Evolutionary conservation across 37 sponge, comb jelly and placozoan species (phyloP), one percentile per base, ranked within the genome.

Genomic region (Cliona cf. orientalis): DNA sequence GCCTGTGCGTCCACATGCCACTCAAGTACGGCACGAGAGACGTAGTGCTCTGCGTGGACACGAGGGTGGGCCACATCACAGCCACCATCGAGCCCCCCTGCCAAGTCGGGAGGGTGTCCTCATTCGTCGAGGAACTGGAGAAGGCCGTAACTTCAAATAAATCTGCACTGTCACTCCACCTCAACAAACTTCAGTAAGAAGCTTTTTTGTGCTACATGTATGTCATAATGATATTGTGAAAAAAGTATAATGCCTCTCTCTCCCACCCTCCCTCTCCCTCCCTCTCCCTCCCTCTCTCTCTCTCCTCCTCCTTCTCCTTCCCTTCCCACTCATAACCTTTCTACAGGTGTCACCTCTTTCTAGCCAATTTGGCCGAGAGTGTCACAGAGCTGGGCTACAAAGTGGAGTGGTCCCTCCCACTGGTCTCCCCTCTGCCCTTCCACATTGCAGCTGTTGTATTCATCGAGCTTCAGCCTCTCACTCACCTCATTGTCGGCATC

Each of bases 181-280:
- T 91, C 41, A n/a, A 21, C 56, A 74, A 33, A 39, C 71, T 87
- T 0, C 81, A 81, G 88, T 87, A n/a, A 87, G 88, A 22, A 59
- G 36, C 2, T 5, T 5, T 53, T 12, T 53, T 53, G n/a, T n/a
- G n/a, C n/a, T n/a, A n/a, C n/a, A n/a, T n/a, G n/a, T n/a, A n/a
- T n/a, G n/a, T n/a, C n/a, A n/a, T n/a, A n/a, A n/a, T n/a, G n/a
- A n/a, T n/a, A 49, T 49, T 49, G 55, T 17, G 11, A 17, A 17
- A 49, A 49, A 49, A 17, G 55, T 17, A 19, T 49, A n/a, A n/a
- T n/a, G n/a, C n/a, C n/a, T n/a, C n/a, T n/a, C n/a, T n/a, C n/a
- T n/a, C n/a, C n/a, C n/a, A n/a, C n/a, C n/a, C n/a, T n/a, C n/a
- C n/a, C n/a, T n/a, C n/a, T n/a, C n/a, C n/a, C n/a, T n/a, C n/a